These are phyloP conservation scores for Glareola pratincola DNA, from an alignment of 2,113 vertebrate species.

Conservation along the genomic window DNA sequence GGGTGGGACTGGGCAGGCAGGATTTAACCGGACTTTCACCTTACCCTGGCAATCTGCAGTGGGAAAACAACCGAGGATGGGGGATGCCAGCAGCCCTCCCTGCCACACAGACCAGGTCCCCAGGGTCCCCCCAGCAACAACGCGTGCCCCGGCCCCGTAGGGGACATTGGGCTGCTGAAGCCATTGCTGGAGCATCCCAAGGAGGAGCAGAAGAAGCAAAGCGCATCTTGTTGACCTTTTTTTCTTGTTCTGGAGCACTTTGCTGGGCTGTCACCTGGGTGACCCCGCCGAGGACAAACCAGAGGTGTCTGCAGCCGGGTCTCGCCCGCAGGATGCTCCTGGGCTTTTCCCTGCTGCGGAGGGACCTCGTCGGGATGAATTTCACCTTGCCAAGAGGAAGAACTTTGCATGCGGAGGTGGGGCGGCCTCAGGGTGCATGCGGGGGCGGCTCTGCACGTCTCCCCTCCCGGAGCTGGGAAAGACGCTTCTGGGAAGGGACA, in stretches of 20 bases:
- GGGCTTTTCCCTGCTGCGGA: not conserved
- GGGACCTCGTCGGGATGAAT: not conserved
- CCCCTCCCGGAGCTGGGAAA: rapidly evolving
- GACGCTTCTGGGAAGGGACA: not conserved
- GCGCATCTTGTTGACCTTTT: not conserved
- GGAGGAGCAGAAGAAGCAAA: not conserved
- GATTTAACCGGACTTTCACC: not conserved
- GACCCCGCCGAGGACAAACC: not conserved
- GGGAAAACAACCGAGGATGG: rapidly evolving
- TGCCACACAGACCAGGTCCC: not conserved
- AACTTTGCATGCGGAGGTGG: not conserved
- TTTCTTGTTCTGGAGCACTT: not conserved
- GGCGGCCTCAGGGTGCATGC: rapidly evolving
- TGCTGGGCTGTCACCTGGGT: not conserved
- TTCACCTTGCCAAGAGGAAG: not conserved
- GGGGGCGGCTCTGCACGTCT: not conserved
- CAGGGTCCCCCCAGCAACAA: not conserved
- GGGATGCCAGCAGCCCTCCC: not conserved
- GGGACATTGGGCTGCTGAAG: not conserved
- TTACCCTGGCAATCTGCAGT: not conserved
- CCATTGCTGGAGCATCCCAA: not conserved
- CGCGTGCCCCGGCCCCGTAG: not conserved
- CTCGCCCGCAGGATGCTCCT: not conserved
- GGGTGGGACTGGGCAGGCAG: not conserved
- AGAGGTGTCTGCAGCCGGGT: not conserved